A percentile compares a stretch with the other conserved stretches of the same genome.
Conservation (phyloP, 2,797 vertebrate genomes). For the Nothura maculosa region DNA sequence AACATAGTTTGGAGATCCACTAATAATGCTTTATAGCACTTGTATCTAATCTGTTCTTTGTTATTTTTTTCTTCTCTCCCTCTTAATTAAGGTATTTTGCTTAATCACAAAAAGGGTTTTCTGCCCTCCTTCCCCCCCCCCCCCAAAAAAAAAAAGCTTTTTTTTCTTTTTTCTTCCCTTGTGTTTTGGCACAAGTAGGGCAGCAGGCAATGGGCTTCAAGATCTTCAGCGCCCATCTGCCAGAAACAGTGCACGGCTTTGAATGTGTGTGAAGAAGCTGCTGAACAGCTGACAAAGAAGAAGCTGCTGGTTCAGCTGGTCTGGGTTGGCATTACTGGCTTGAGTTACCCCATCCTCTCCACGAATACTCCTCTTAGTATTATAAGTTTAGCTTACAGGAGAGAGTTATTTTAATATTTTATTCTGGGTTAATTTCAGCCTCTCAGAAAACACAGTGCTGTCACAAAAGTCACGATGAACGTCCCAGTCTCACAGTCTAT, state of each 20-base stretch:
- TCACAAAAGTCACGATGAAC: background rate
- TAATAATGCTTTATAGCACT: background rate
- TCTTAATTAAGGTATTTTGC: background rate
- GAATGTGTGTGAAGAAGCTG: rapidly evolving
- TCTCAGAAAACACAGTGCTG: background rate
- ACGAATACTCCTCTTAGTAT: background rate
- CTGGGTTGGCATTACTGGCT: background rate
- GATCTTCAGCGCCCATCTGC: background rate
- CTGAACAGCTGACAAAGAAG: background rate
- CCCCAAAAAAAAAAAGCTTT: too few species aligned
- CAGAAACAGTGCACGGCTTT: background rate
- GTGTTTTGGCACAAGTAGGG: background rate
- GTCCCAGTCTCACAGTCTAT: background rate
- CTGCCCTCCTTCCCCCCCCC: too few species aligned
- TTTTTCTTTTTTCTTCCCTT: background rate
- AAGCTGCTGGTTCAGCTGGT: background rate
- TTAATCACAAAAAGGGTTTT: background rate
- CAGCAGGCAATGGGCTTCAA: rapidly evolving
- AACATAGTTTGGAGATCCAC: background rate
- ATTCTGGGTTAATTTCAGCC: constrained; percentile 46
- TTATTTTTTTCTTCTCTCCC: background rate
- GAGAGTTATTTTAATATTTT: background rate
- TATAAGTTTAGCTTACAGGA: background rate
- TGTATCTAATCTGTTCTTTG: background rate
- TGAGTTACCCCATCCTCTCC: background rate